Conservation (phyloP, 2,797 vertebrate species). For the Loris lydekkerianus region DNA sequence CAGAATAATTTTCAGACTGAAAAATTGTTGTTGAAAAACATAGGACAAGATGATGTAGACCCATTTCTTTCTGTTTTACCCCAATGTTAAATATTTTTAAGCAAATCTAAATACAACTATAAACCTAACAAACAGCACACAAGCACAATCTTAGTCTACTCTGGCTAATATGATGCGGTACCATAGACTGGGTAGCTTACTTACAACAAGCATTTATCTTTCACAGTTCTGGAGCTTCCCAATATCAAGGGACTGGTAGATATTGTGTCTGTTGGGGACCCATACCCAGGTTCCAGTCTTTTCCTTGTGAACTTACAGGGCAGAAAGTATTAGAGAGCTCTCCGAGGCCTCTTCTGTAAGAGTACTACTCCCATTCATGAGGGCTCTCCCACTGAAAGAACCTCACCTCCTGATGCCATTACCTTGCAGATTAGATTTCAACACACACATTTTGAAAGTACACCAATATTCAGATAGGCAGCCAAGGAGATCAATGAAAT, state of each 20-base stretch:
- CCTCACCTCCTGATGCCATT: neutral
- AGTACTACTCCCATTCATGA: neutral
- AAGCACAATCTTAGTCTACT: neutral
- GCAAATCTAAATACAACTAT: neutral
- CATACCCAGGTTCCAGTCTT: neutral
- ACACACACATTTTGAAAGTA: neutral
- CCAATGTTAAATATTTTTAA: neutral
- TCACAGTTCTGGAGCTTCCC: neutral
- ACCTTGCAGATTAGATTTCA: neutral
- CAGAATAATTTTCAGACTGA: slow-evolving; percentile 10
- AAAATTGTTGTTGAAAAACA: neutral
- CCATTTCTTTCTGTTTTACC: neutral
- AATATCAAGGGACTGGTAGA: neutral
- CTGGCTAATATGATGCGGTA: no score
- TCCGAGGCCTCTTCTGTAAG: neutral
- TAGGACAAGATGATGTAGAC: neutral
- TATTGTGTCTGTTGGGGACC: neutral
- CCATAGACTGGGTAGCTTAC: neutral
- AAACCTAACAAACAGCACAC: neutral
- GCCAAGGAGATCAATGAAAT: neutral
- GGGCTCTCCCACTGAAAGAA: neutral
- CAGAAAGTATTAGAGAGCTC: neutral
- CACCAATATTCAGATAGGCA: neutral
- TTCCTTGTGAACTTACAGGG: neutral
- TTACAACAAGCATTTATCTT: neutral